phyloP scores from a whole-genome alignment of 2,113 vertebrate species.

The Datnioides undecimradiatus region DNA sequence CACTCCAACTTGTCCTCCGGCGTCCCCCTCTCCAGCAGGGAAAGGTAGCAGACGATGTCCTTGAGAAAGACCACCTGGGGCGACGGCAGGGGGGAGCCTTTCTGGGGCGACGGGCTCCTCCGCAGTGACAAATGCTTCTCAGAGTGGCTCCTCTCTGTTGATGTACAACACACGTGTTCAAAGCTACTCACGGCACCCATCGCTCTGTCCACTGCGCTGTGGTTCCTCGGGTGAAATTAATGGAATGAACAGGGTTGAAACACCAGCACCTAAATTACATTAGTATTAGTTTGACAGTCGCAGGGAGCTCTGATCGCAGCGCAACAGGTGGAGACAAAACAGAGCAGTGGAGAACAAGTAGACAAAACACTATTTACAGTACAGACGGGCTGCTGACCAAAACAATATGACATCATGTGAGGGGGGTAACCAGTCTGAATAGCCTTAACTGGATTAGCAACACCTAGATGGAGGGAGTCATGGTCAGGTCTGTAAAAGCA shows the following conservation, averaged over 20 bases:
- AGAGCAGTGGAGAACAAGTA: neutral
- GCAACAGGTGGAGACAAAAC: neutral
- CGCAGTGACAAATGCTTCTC: constrained; percentile 83
- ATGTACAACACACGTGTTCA: constrained; percentile 24
- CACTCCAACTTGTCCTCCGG: constrained; percentile 97
- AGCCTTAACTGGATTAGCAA: neutral
- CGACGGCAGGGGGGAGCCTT: constrained; percentile 47
- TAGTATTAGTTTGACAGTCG: constrained; percentile 14
- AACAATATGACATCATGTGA: neutral
- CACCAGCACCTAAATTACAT: neutral
- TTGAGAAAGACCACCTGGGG: constrained; percentile 91
- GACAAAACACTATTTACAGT: neutral
- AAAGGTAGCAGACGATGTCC: constrained; percentile 96
- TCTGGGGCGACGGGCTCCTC: constrained; percentile 84
- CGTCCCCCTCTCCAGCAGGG: constrained; percentile 92
- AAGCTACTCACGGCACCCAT: neutral
- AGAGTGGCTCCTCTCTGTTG: constrained; percentile 75
- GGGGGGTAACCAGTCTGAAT: neutral
- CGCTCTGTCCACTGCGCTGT: neutral
- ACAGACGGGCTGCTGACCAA: constrained; percentile 11
- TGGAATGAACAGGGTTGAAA: neutral
- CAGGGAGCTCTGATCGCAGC: neutral
- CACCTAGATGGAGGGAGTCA: neutral
- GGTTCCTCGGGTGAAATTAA: neutral
- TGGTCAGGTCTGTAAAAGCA: neutral